A percentile compares a stretch with the other conserved stretches of the same genome.
Conservation (phyloP, 2,888 invertebrate genomes). For the Auanema sp. region DNA sequence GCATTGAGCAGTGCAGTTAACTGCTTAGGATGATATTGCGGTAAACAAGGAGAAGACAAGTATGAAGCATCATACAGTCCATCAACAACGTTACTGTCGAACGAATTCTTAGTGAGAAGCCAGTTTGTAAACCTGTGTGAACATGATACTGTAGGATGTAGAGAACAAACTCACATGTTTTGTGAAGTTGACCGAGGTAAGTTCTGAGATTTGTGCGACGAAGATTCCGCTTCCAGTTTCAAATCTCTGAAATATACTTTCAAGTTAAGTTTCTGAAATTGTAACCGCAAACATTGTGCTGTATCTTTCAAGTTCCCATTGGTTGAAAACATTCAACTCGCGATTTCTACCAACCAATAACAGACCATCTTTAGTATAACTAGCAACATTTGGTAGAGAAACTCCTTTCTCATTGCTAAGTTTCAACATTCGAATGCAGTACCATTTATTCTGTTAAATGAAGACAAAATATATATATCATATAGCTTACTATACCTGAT, state of each 20-base stretch:
- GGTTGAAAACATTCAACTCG: constrained; percentile 98
- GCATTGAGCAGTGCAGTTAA: constrained; percentile 96
- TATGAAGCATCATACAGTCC: constrained; percentile 85
- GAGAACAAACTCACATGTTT: too few relatives aligned
- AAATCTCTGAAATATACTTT: too few relatives aligned
- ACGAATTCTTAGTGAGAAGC: too few relatives aligned
- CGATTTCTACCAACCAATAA: constrained; percentile 98
- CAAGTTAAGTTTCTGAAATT: too few relatives aligned
- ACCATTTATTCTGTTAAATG: constrained; percentile 47
- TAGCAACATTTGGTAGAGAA: constrained; percentile 74
- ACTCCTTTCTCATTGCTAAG: constrained; percentile 79
- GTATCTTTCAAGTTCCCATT: constrained; percentile 66
- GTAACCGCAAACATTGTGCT: constrained; percentile 2
- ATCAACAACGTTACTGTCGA: constrained; percentile 6
- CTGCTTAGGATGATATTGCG: constrained; percentile 98
- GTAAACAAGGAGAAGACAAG: constrained; percentile 93
- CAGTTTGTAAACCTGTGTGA: too few relatives aligned
- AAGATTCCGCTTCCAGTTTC: too few relatives aligned
- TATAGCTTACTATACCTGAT: too few relatives aligned
- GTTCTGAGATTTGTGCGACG: too few relatives aligned
- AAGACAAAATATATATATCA: too few relatives aligned
- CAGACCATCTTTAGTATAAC: constrained; percentile 97
- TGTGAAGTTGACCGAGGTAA: too few relatives aligned
- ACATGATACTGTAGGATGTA: too few relatives aligned
- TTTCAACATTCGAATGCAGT: constrained; percentile 53